Evolutionary conservation across 2,113 vertebrate genomes (phyloP).

Genomic region (Chloroceryle aenea): DNA sequence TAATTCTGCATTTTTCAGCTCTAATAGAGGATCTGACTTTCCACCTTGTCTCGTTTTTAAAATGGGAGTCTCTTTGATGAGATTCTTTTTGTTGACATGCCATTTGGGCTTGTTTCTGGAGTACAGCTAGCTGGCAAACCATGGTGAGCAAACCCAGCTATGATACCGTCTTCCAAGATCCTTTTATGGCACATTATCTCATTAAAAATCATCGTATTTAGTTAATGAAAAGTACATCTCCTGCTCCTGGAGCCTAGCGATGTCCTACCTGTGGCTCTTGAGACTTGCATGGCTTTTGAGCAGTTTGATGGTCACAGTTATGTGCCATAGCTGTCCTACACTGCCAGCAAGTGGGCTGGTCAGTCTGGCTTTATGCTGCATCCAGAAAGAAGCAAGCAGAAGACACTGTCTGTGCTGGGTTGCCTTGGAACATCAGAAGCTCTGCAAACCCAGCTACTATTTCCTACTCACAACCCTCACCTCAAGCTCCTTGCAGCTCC

Average conservation of each 20-base stretch:
- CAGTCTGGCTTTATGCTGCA: background rate
- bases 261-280: background rate
- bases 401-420: background rate
- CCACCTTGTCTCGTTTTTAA: background rate
- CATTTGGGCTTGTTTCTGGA: background rate
- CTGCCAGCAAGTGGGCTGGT: background rate
- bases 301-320: background rate
- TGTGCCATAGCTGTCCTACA: background rate
- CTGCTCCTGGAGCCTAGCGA: background rate
- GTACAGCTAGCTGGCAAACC: background rate
- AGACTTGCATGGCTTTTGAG: background rate
- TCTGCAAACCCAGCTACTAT: background rate
- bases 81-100: background rate
- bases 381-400: background rate
- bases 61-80: background rate
- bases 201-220: background rate
- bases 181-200: background rate
- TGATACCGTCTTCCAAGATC: background rate
- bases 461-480: background rate
- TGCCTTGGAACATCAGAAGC: background rate
- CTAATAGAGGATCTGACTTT: background rate
- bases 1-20: background rate
- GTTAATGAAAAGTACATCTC: background rate
- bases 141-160: background rate
- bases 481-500: accelerated